Base-by-base conservation (phyloP, 1,140 invertebrate species). In the Zaprionus ghesquierei region DNA sequence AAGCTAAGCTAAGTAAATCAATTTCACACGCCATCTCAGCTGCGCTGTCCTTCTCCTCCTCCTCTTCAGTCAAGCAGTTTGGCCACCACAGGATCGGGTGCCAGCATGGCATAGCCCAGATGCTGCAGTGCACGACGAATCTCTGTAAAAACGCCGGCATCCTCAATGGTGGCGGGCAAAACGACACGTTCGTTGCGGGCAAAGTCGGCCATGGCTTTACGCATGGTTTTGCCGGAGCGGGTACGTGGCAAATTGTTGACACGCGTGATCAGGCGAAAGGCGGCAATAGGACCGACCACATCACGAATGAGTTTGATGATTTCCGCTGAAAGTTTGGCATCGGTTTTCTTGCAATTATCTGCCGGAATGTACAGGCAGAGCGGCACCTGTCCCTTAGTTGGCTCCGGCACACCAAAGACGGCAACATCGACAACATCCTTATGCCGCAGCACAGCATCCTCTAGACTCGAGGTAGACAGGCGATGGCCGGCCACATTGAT, bases 401-500 rank as follows among this genome's bases (percentile, higher is more conserved):
- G 86, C 91, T 99, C 98, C 0, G 96, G 96, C 0, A 98, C 96
- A 1, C 97, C 97, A 9, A 99, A 94, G 0, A 99, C 97, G 0
- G 96, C 95, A 0, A 96, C 95, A 78, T 98, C 98, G 0, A 94
- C 95, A 0, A 99, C 93, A 54, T 97, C 95, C 0, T 95, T 94
- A 93, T 98, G 97, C 10, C 95, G 94, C 9, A 98, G 89, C 8
- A 98, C 94, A 0, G 98, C 96, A 92, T 98, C 97, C 91, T 99
- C 98, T 8, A 99, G 90, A 0, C 96, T 96, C 1, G 96, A 95
- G 0, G 97, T 98, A 0, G 97, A 98, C 10, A 99, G 92, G 46
- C 98, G 93, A 89, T 98, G 97, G 0, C 98, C 98, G 2, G 98
- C 96, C 0, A 99, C 97, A 89, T 99, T 99, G 61, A 99, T 98